Evolutionary conservation across 92 coral and sea anemone species (phyloP).

Genomic region (Palythoa heliodiscus): DNA sequence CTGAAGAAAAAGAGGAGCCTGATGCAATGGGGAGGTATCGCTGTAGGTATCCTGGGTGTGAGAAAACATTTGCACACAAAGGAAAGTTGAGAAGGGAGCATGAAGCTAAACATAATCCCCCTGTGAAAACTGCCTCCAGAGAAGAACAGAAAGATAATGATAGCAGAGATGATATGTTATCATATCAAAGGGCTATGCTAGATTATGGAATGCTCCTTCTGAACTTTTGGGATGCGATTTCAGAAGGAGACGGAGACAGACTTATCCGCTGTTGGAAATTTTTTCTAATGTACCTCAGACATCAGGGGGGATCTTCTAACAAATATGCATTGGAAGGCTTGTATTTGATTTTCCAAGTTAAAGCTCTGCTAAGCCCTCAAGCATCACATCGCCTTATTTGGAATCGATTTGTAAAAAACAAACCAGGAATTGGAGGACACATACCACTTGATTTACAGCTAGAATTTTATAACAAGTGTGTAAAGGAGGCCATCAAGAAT

Average conservation of each 20-base stretch:
- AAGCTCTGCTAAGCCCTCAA: constrained; percentile 52
- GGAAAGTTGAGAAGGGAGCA: constrained; percentile 1
- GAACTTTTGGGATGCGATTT: constrained; percentile 48
- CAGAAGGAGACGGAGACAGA: constrained; percentile 54
- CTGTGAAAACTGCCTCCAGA: too few relatives aligned
- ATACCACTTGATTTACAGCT: constrained; percentile 53
- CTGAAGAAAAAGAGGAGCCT: too few relatives aligned
- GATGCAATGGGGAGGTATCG: too few relatives aligned
- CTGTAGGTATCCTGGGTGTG: too few relatives aligned
- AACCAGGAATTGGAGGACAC: constrained; percentile 29
- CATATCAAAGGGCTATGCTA: constrained; percentile 52
- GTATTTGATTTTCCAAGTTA: constrained; percentile 56
- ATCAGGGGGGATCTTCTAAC: constrained; percentile 25
- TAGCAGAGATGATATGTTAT: constrained; percentile 43
- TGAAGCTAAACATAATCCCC: too few relatives aligned
- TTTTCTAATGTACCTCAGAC: constrained; percentile 44
- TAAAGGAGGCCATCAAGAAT: constrained; percentile 61
- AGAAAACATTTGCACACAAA: too few relatives aligned
- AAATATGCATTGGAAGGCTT: constrained; percentile 61
- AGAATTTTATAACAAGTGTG: constrained; percentile 56
- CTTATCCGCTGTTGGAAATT: constrained; percentile 52
- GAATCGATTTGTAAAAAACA: constrained; percentile 51
- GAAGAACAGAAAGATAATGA: background rate
- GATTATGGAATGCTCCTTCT: constrained; percentile 53
- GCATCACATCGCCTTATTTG: constrained; percentile 56